Conservation (phyloP, 2,113 vertebrate species). For the Micronisus gabar region DNA sequence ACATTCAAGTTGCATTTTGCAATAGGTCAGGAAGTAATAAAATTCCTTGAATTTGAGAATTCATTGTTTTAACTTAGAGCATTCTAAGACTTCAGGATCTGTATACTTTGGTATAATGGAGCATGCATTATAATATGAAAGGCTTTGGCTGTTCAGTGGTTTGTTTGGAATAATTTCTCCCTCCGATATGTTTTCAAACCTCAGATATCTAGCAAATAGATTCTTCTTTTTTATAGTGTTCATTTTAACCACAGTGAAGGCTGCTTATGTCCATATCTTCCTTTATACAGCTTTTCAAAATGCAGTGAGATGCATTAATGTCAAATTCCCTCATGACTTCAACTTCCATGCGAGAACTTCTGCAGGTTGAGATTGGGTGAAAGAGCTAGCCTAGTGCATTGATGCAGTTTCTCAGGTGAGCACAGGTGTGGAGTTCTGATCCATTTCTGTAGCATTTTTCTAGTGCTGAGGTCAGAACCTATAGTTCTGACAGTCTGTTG, state of each 20-base stretch:
- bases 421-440: not conserved
- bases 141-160: not conserved
- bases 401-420: not conserved
- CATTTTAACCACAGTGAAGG: not conserved
- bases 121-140: accelerated
- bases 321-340: not conserved
- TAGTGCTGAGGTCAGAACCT: not conserved
- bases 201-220: not conserved
- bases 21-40: not conserved
- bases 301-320: accelerated
- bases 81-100: not conserved
- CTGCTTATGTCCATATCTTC: not conserved
- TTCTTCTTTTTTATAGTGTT: not conserved
- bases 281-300: not conserved
- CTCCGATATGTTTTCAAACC: not conserved
- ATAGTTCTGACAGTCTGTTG: not conserved
- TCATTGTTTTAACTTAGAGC: not conserved
- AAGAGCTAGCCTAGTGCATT: not conserved
- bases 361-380: not conserved
- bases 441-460: not conserved
- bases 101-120: accelerated
- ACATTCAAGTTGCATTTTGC: not conserved
- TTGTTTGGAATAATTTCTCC: not conserved
- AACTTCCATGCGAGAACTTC: not conserved
- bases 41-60: not conserved